A percentile compares a stretch with the other conserved stretches of the same genome.
Conservation (phyloP, 35 echinoderm and acorn worm genomes). For the Chiridota heheva region DNA sequence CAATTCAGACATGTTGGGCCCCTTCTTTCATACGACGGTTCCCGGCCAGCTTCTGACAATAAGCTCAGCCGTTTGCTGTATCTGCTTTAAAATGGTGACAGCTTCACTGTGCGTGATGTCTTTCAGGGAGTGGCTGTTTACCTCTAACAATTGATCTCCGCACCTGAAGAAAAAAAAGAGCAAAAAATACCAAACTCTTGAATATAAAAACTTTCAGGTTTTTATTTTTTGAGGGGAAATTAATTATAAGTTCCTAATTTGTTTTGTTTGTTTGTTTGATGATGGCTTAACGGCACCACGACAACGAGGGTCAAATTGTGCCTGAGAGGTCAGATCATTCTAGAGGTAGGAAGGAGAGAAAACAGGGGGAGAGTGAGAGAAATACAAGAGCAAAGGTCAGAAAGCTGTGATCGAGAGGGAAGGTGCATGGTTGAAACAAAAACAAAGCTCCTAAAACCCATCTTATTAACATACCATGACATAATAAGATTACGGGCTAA, state of each 20-base stretch:
- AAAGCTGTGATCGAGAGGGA: too few species aligned
- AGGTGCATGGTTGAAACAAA: too few species aligned
- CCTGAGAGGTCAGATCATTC: too few species aligned
- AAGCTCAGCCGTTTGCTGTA: slow-evolving; percentile 51
- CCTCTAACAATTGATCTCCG: slow-evolving; percentile 81
- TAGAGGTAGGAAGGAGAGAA: too few species aligned
- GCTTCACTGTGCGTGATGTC: slow-evolving; percentile 70
- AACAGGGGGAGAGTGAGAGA: too few species aligned
- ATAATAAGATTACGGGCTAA: too few species aligned
- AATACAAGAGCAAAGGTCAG: too few species aligned
- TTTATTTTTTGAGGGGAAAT: not conserved
- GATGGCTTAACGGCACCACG: too few species aligned
- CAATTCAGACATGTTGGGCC: too few species aligned
- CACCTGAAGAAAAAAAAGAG: slow-evolving; percentile 50
- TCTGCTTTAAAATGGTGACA: slow-evolving; percentile 84
- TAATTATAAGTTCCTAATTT: too few species aligned
- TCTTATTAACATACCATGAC: not conserved
- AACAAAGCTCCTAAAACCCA: not conserved
- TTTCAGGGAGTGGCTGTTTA: slow-evolving; percentile 70
- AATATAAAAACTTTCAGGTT: not conserved
- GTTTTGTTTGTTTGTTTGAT: too few species aligned
- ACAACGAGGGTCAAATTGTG: too few species aligned
- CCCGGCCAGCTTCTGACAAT: slow-evolving; percentile 90
- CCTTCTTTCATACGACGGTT: slow-evolving; percentile 85
- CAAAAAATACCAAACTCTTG: not conserved